phyloP scores from a whole-genome alignment of 2,797 vertebrate species.

The Choloepus didactylus region DNA sequence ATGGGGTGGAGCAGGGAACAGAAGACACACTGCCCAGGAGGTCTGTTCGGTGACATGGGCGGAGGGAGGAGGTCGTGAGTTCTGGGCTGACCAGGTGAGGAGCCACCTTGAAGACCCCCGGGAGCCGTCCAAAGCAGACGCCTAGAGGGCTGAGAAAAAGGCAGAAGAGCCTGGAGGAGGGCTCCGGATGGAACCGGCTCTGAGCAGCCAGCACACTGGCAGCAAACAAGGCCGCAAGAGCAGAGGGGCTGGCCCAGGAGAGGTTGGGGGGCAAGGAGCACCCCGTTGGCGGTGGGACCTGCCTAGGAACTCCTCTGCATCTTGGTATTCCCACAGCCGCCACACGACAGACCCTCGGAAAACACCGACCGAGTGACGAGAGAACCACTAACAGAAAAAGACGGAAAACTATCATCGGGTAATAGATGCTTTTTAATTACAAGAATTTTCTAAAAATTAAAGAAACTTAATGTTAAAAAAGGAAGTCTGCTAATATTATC shows the following conservation, averaged over 20 bases:
- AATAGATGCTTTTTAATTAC: rapidly evolving
- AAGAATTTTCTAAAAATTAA: background rate
- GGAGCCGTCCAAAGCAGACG: rapidly evolving
- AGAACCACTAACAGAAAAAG: no score
- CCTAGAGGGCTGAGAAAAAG: background rate
- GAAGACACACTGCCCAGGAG: background rate
- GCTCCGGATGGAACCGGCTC: background rate
- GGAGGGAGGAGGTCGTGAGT: background rate
- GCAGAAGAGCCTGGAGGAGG: no score
- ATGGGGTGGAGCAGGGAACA: rapidly evolving
- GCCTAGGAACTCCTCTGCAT: rapidly evolving
- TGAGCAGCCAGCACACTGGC: background rate
- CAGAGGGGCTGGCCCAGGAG: background rate
- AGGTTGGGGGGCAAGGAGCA: background rate
- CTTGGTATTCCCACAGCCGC: rapidly evolving
- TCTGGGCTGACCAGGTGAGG: no score
- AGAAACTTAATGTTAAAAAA: background rate
- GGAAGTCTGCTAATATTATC: background rate
- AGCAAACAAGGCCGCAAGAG: background rate
- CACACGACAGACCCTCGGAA: no score
- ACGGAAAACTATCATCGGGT: rapidly evolving
- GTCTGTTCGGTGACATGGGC: rapidly evolving
- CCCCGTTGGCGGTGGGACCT: background rate
- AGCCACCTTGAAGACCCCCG: background rate
- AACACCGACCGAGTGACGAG: rapidly evolving